Base-by-base conservation (phyloP, 2,797 vertebrate species). In the Neopelma chrysocephalum region DNA sequence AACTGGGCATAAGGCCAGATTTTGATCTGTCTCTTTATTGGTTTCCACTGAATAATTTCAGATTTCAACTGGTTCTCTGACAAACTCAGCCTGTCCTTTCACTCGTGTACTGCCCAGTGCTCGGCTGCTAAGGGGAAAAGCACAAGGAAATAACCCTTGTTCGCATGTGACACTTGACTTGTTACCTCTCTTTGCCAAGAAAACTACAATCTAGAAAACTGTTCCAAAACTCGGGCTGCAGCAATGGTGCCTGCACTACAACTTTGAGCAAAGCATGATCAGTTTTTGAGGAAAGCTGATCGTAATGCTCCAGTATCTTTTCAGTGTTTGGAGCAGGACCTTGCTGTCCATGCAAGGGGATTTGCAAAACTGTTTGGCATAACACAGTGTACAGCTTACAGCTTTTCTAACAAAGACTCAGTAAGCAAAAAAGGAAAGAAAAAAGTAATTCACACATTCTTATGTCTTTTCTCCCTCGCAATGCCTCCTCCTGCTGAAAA, bases 21-120 rank as follows among this genome's bases (percentile, higher is more conserved):
- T 96, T 94, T 94, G 68, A 90, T 95, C 68, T 51, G 19, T 64
- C 32, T 83, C 60, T 83, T 81, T 82, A 64, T 25, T 82, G 73
- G 64, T 94, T 92, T 94, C 68, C 82, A 9, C 10, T 87, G 77
- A 93, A 77, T 92, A 91, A 89, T 45, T 93, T 81, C 71, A 50
- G 80, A 64, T 94, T 94, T 93, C 66, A 43, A 23, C 36, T 72
- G 19, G 34, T 82, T 86, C 70, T 73, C 36, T 72, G 87, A 48
- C n/a, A 86, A 88, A 62, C 26, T 6, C 10, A 91, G 42, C 51
- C 29, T 61, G 62, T 84, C 57, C 72, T 94, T 78, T 90, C 80
- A 71, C 29, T 83, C 56, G 53, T 71, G 32, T 84, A 36, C 87
- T 87, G 32, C 40, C 21, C 12, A 56, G 21, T 22, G 20, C 51